Evolutionary conservation across 2,797 vertebrate species (phyloP), one percentile per base, ranked within the genome.

Genomic region (Helostoma temminkii): DNA sequence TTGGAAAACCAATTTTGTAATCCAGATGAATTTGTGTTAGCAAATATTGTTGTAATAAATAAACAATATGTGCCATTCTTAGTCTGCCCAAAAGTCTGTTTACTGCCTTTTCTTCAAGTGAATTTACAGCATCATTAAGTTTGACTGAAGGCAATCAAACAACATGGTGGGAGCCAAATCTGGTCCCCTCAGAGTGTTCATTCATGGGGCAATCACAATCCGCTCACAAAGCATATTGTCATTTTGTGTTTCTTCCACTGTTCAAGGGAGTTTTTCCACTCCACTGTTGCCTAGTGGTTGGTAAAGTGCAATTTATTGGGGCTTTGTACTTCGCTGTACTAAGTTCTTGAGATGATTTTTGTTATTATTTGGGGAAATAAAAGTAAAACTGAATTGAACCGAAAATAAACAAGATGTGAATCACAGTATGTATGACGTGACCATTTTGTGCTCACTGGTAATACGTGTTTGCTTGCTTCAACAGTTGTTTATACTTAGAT

Each of bases 71-170:
- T 19, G 5, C 26, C n/a, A 11, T 11, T 42, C 6, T 50, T 32
- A 54, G 32, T 49, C 18, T 46, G 53, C 3, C 32, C 4, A 32
- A 26, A 36, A n/a, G 49, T 39, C 10, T 26, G 4, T 36, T 22
- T 24, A 28, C 41, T 59, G 37, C 22, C 10, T 28, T 50, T 22
- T 16, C 56, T 48, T 70, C 36, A 60, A 26, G 3, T 37, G 21
- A 24, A 68, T 62, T 65, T 65, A 0, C 34, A 52, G 49, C 45
- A 46, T 55, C 28, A 66, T 66, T 60, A 48, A 67, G 12, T 66
- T 42, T 59, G 41, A 58, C 19, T 37, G 22, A 39, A 61, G 25
- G n/a, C n/a, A 50, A 57, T 26, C 39, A 36, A 45, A 22, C 30
- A 36, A 42, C 15, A 43, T 52, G 12, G 48, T 4, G 0, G 16